Conservation (phyloP, 2,888 invertebrate species). For the Drosophila planitibia region DNA sequence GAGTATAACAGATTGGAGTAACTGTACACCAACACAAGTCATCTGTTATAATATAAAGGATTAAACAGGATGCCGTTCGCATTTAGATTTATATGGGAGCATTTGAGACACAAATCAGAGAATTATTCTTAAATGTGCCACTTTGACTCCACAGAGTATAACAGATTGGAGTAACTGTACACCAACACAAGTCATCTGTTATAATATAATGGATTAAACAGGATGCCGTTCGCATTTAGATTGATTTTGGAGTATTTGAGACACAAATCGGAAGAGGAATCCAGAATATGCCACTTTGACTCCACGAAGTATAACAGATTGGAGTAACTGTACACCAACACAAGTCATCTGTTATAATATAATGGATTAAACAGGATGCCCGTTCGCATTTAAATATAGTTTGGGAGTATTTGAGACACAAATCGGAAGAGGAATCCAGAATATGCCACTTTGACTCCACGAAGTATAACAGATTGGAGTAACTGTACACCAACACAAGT, state of each 20-base stretch:
- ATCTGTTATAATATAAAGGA: conserved; percentile 4
- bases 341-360: conserved; percentile 52
- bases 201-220: neutral
- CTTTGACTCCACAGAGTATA: too few species aligned
- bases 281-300: conserved; percentile 20
- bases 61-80: conserved; percentile 49
- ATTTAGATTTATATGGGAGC: conserved; percentile 18
- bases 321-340: conserved; percentile 24
- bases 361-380: conserved; percentile 21
- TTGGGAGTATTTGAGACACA: conserved; percentile 22
- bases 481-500: conserved; percentile 28
- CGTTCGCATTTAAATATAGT: conserved; percentile 2
- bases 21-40: conserved; percentile 27
- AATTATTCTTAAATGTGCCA: too few species aligned
- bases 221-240: neutral
- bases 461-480: conserved; percentile 28
- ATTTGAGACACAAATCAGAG: conserved; percentile 42
- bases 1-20: conserved; percentile 30
- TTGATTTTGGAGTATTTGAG: neutral
- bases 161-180: neutral
- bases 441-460: conserved; percentile 51
- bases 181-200: neutral
- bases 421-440: too few species aligned
- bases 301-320: neutral
- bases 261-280: neutral